Conservation (phyloP, 1,140 invertebrate species). For the Drosophila mauritiana region DNA sequence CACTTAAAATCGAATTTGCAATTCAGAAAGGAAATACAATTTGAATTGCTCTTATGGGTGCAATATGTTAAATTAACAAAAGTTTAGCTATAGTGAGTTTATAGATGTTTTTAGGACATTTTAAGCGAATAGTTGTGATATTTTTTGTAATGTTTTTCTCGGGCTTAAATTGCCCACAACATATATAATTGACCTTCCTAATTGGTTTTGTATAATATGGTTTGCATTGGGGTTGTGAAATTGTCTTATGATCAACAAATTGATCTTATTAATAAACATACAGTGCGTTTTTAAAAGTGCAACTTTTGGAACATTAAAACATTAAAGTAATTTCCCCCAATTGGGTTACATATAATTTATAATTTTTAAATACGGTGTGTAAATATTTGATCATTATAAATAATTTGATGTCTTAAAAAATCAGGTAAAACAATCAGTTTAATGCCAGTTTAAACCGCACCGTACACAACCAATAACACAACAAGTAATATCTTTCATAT, state of each 20-base stretch:
- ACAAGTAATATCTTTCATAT: background rate
- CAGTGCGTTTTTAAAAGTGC: background rate
- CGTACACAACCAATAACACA: slow-evolving; percentile 13
- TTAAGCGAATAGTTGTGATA: slow-evolving; percentile 8
- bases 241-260: background rate
- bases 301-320: background rate
- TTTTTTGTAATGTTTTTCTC: background rate
- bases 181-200: slow-evolving; percentile 7
- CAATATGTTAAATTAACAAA: background rate
- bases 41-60: background rate
- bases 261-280: background rate
- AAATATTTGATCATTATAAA: too few relatives aligned
- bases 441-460: background rate
- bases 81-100: background rate
- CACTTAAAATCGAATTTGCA: background rate
- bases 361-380: too few relatives aligned
- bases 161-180: background rate
- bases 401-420: too few relatives aligned
- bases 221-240: background rate
- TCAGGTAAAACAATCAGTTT: too few relatives aligned
- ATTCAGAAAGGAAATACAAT: background rate
- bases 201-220: background rate
- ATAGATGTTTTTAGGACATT: background rate
- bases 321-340: background rate
- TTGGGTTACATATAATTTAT: too few relatives aligned